Base-by-base conservation (phyloP, 2,888 invertebrate genomes). In the Epinotia ramella region DNA sequence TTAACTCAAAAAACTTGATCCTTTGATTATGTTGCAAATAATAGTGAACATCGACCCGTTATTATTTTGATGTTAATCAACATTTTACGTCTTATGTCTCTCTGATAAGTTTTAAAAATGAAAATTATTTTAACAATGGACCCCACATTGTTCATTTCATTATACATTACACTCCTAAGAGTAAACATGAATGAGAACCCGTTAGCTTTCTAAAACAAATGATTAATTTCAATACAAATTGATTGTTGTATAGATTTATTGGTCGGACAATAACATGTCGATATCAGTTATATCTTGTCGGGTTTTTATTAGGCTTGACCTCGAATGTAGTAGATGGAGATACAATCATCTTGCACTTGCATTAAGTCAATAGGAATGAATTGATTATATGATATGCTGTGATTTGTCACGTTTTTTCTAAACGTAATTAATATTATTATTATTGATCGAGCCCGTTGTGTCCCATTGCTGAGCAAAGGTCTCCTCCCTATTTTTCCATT, bases 151-250 rank as follows among this genome's bases (percentile, higher is more conserved):
- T 46, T 13, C 46, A 20, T 40, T 24, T 28, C 20, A 16, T 16
- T 18, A 9, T 59, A 33, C 46, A 66, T 24, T 13, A 65, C 24
- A 44, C 68, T 40, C 9, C 40, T 44, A n/a, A 69, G 59, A 69
- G 69, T 60, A 60, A 69, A 69, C 69, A 69, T 69, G 69, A 69
- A 69, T 69, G 69, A 18, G 20, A 59, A 64, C 53, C 67, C 62
- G 68, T 76, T 72, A 76, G 67, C 76, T 76, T 72, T 76, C 76
- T 72, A 72, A 76, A 76, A 76, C 71, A 76, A 69, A 76, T 72
- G 76, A 76, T 76, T 66, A 66, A 76, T 71, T 66, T 76, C 56
- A 66, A 76, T 28, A 67, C 71, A 76, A 67, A 76, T 71, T 76
- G 71, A 71, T 71, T 71, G 71, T 63, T 56, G 62, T 71, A 76